A percentile compares a stretch with the other conserved stretches of the same genome.
Conservation (phyloP, 2,888 invertebrate genomes). For the Cataglyphis albicans region DNA sequence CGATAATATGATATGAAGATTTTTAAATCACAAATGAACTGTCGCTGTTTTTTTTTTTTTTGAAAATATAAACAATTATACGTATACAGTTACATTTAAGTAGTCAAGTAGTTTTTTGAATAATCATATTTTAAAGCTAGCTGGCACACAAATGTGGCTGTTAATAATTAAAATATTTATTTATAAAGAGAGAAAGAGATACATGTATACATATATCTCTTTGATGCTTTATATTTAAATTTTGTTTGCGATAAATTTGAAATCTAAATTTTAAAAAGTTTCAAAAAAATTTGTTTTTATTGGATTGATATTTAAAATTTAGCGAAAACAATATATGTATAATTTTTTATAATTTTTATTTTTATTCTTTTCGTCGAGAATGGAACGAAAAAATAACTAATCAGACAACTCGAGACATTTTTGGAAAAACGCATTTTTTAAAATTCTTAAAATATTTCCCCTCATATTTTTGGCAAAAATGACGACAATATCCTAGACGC, state of each 20-base stretch:
- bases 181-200: background rate
- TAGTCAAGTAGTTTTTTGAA: background rate
- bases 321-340: background rate
- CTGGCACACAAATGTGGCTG: background rate
- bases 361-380: background rate
- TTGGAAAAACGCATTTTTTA: background rate
- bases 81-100: background rate
- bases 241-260: background rate
- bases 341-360: background rate
- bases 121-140: background rate
- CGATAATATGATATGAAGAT: background rate
- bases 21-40: background rate
- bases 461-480: background rate
- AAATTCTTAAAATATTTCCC: constrained; percentile 1
- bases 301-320: background rate
- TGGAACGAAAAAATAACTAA: background rate
- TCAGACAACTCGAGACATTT: background rate
- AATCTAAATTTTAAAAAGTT: background rate
- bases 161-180: background rate
- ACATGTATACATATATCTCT: background rate
- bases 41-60: background rate
- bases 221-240: background rate
- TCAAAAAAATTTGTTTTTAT: background rate
- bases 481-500: background rate
- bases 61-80: background rate